Evolutionary conservation across 2,113 vertebrate genomes (phyloP).

Genomic region (Brachirus orientalis): DNA sequence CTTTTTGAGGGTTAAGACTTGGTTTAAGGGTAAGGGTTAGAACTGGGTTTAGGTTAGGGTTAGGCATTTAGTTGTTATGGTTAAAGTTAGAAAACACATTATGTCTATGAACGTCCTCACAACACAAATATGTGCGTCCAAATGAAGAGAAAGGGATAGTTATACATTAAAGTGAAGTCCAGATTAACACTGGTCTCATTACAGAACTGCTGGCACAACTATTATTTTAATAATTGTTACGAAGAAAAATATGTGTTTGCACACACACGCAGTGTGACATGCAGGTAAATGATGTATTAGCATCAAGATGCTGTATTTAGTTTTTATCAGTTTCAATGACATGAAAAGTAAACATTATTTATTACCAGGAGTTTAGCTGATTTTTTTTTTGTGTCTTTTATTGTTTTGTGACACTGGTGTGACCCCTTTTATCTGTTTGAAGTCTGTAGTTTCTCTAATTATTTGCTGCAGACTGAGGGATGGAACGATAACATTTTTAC

Average conservation of each 20-base stretch:
- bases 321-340: conserved; percentile 1
- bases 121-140: too few relatives aligned
- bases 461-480: conserved; percentile 8
- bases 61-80: too few relatives aligned
- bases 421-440: conserved; percentile 5
- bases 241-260: background rate
- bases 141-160: conserved; percentile 8
- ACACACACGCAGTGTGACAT: background rate
- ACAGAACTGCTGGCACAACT: background rate
- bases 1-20: too few relatives aligned
- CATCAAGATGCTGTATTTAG: background rate
- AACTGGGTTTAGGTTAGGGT: too few relatives aligned
- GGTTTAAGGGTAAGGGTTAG: too few relatives aligned
- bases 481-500: too few relatives aligned
- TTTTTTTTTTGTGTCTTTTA: conserved; percentile 6
- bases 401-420: background rate
- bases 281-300: background rate
- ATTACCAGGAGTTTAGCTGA: too few relatives aligned
- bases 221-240: background rate
- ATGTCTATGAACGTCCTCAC: too few relatives aligned
- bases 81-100: too few relatives aligned
- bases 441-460: conserved; percentile 20
- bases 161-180: background rate
- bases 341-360: too few relatives aligned
- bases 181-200: background rate